Evolutionary conservation across 2,797 vertebrate genomes (phyloP).

Genomic region (Sebastes oblongus): DNA sequence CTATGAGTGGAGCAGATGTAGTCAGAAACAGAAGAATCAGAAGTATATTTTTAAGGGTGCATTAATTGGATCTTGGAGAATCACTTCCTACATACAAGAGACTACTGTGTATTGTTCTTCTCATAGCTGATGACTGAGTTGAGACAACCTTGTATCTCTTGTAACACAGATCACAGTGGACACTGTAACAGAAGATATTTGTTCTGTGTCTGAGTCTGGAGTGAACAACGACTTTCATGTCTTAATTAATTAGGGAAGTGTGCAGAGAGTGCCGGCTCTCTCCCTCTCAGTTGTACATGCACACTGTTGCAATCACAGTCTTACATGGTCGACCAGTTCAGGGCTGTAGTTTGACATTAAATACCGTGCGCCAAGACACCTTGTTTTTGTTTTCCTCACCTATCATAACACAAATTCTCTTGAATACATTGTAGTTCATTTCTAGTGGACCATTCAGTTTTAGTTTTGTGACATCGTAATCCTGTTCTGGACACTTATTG

Average conservation of each 20-base stretch:
- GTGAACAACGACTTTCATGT: constrained; percentile 13
- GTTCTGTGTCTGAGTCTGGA: neutral
- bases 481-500: neutral
- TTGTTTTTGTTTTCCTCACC: neutral
- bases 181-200: neutral
- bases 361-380: neutral
- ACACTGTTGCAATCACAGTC: neutral
- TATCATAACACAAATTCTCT: neutral
- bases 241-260: neutral
- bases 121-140: neutral
- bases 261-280: neutral
- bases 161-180: neutral
- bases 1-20: neutral
- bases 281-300: neutral
- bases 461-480: neutral
- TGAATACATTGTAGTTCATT: neutral
- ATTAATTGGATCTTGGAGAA: neutral
- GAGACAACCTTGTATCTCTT: neutral
- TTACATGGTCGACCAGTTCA: neutral
- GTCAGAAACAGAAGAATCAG: neutral
- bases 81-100: neutral
- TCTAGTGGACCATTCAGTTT: neutral
- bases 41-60: neutral
- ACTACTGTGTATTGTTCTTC: neutral
- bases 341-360: neutral